These are phyloP conservation scores for Drosophila sordidapex DNA, from an alignment of 2,888 invertebrate species.

Conservation along the genomic window DNA sequence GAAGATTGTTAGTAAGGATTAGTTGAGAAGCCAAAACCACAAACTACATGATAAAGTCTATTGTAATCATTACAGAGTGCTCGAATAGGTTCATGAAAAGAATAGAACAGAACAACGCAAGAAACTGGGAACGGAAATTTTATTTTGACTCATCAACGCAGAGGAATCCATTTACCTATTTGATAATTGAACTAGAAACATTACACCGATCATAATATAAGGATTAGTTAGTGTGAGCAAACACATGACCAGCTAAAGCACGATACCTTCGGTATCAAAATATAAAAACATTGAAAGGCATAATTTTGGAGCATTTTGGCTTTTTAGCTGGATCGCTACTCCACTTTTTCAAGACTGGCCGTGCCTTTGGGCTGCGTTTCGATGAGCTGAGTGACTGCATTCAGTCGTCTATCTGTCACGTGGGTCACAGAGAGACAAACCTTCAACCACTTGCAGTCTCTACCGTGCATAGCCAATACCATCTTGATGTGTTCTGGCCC, in stretches of 20 bases:
- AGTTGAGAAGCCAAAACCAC: background rate
- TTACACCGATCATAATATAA: background rate
- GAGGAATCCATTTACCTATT: background rate
- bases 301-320: background rate
- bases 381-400: conserved; percentile 45
- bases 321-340: background rate
- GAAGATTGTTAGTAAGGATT: background rate
- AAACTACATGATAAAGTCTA: background rate
- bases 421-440: conserved; percentile 59
- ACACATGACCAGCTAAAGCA: background rate
- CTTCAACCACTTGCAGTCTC: background rate
- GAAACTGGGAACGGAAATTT: background rate
- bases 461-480: background rate
- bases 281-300: background rate
- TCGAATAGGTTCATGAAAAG: background rate
- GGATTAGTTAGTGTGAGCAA: background rate
- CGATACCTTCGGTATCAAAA: too few relatives aligned
- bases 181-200: background rate
- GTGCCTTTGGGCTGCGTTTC: conserved; percentile 34
- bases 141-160: background rate
- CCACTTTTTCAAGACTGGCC: conserved; percentile 16
- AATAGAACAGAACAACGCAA: background rate
- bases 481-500: conserved; percentile 28
- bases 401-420: conserved; percentile 66
- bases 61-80: background rate